phyloP scores from a whole-genome alignment of 2,888 invertebrate genomes.

The Aricia artaxerxes region DNA sequence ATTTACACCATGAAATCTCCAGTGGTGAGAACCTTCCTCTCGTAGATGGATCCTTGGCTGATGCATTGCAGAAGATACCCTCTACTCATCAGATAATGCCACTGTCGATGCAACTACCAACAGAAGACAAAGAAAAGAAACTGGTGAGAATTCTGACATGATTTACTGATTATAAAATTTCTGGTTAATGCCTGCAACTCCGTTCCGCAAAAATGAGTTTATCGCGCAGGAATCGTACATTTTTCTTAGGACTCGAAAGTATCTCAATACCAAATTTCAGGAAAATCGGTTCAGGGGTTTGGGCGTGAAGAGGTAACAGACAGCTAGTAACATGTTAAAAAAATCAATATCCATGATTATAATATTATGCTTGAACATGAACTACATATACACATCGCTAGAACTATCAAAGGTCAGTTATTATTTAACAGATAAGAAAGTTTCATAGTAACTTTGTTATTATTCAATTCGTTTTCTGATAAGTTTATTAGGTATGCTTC shows the following conservation, averaged over 20 bases:
- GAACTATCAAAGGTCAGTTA: conserved; percentile 9
- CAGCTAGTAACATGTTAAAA: no score
- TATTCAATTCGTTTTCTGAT: conserved; percentile 17
- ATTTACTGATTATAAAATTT: background rate
- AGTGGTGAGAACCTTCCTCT: background rate
- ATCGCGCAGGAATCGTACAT: no score
- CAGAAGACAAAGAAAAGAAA: background rate
- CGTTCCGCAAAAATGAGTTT: no score
- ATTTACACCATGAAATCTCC: conserved; percentile 4
- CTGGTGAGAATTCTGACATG: conserved; percentile 1
- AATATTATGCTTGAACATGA: background rate
- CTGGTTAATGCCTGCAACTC: no score
- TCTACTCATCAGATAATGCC: background rate
- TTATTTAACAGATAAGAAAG: conserved; percentile 23
- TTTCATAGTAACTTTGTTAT: background rate
- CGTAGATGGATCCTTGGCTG: background rate
- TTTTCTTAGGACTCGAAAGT: no score
- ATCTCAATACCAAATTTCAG: no score
- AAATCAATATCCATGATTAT: background rate
- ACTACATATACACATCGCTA: background rate
- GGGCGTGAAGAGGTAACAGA: no score
- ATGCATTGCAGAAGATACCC: conserved; percentile 4
- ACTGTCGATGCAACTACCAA: background rate
- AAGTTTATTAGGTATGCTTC: background rate
- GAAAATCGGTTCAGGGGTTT: no score